Conservation (phyloP, 2,797 vertebrate species). For the Xenopus petersii region DNA sequence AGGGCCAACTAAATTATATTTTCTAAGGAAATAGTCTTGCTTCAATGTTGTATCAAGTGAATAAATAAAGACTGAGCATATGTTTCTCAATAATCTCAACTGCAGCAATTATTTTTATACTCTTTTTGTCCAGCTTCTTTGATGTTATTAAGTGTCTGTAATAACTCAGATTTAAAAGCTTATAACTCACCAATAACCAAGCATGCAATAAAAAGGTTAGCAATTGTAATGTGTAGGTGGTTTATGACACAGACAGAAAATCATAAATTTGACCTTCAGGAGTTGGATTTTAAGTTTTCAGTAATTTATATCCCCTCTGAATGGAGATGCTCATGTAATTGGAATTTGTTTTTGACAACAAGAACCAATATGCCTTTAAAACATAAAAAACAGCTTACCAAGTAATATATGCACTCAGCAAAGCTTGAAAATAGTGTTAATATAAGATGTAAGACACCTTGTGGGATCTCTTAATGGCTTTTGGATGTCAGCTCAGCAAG, state of each 20-base stretch:
- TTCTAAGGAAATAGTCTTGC: too few species aligned
- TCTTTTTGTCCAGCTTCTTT: not conserved
- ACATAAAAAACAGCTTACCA: conserved; percentile 5
- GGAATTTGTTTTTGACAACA: not conserved
- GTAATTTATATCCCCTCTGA: not conserved
- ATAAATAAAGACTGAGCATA: not conserved
- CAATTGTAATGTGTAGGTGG: not conserved
- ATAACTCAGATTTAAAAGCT: not conserved
- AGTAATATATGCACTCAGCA: conserved; percentile 18
- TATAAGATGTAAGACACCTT: conserved; percentile 33
- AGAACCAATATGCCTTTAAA: conserved; percentile 1
- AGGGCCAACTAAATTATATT: too few species aligned
- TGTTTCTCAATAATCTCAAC: not conserved
- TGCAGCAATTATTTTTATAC: not conserved
- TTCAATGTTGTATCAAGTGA: too few species aligned
- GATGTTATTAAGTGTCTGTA: not conserved
- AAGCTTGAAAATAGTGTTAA: conserved; percentile 16
- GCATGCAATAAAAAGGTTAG: not conserved
- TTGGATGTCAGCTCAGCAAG: conserved; percentile 40
- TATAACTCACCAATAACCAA: not conserved
- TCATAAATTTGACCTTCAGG: not conserved
- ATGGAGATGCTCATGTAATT: too few species aligned
- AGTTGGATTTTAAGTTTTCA: not conserved
- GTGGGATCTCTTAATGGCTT: conserved; percentile 47
- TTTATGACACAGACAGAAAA: not conserved